phyloP scores from a whole-genome alignment of 2,888 invertebrate genomes.

The Cheilosia soror region DNA sequence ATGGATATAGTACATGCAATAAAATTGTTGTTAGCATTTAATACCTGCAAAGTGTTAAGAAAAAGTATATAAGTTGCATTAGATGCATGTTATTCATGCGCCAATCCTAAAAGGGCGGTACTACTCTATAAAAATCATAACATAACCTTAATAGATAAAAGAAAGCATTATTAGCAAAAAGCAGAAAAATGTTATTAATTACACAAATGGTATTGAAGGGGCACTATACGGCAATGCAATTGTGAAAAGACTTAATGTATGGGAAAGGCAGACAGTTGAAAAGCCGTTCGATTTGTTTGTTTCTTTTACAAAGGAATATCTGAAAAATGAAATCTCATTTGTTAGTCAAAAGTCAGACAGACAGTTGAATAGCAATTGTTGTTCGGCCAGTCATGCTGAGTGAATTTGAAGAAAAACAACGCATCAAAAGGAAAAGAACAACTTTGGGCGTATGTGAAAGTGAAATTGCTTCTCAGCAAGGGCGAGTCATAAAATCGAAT shows the following conservation, averaged over 20 bases:
- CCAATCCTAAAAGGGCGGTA: too few relatives aligned
- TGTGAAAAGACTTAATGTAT: neutral
- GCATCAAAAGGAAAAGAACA: neutral
- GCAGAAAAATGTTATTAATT: too few relatives aligned
- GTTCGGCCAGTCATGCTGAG: slow-evolving; percentile 51
- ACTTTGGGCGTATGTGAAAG: slow-evolving; percentile 53
- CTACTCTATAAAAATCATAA: too few relatives aligned
- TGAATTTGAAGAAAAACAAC: slow-evolving; percentile 33
- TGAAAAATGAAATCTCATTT: slow-evolving; percentile 5
- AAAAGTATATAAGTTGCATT: too few relatives aligned
- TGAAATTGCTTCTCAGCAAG: slow-evolving; percentile 57
- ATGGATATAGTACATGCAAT: too few relatives aligned
- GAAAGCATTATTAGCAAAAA: too few relatives aligned
- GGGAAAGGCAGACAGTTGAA: neutral
- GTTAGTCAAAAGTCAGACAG: slow-evolving; percentile 40
- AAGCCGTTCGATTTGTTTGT: neutral
- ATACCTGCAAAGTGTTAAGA: too few relatives aligned
- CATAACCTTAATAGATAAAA: too few relatives aligned
- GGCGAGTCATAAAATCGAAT: slow-evolving; percentile 21
- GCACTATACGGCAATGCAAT: neutral
- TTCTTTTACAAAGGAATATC: slow-evolving; percentile 10
- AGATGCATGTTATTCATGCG: too few relatives aligned
- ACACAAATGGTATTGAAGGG: neutral
- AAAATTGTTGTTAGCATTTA: too few relatives aligned
- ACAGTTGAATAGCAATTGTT: slow-evolving; percentile 53